Evolutionary conservation across 2,888 invertebrate genomes (phyloP).

Genomic region (Drosophila nr. perissopoda): DNA sequence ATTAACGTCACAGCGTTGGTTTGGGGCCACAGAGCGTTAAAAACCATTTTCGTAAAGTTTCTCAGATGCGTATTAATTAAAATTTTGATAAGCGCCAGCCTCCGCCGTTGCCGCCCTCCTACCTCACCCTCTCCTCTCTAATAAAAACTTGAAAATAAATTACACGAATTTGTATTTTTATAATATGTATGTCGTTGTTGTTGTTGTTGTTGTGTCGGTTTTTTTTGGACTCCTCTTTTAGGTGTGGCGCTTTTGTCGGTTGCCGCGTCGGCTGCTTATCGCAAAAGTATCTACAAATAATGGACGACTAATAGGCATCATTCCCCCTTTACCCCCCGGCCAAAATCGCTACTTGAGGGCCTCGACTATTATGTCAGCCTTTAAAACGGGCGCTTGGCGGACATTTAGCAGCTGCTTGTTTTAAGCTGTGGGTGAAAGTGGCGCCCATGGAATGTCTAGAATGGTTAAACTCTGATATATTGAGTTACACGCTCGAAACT

Average conservation of each 20-base stretch:
- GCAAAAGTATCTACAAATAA: constrained; percentile 78
- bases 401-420: constrained; percentile 59
- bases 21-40: constrained; percentile 62
- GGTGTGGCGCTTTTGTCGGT: constrained; percentile 71
- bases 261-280: constrained; percentile 63
- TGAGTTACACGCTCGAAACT: constrained; percentile 30
- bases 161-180: constrained; percentile 68
- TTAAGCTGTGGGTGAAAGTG: constrained; percentile 59
- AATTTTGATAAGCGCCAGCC: constrained; percentile 75
- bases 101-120: background rate
- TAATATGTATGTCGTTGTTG: constrained; percentile 13
- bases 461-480: constrained; percentile 47
- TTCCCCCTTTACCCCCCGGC: constrained; percentile 20
- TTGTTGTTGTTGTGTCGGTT: constrained; percentile 7
- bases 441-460: constrained; percentile 50
- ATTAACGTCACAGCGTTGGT: constrained; percentile 70
- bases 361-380: constrained; percentile 65
- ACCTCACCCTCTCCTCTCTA: constrained; percentile 29
- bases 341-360: constrained; percentile 4
- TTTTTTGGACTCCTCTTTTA: constrained; percentile 44
- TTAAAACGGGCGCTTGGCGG: constrained; percentile 47
- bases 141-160: constrained; percentile 77
- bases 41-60: constrained; percentile 72
- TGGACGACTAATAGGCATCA: constrained; percentile 72
- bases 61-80: constrained; percentile 79